Evolutionary conservation across 2,113 vertebrate species (phyloP), one percentile per base, ranked within the genome.

Genomic region (Mustelus asterias): DNA sequence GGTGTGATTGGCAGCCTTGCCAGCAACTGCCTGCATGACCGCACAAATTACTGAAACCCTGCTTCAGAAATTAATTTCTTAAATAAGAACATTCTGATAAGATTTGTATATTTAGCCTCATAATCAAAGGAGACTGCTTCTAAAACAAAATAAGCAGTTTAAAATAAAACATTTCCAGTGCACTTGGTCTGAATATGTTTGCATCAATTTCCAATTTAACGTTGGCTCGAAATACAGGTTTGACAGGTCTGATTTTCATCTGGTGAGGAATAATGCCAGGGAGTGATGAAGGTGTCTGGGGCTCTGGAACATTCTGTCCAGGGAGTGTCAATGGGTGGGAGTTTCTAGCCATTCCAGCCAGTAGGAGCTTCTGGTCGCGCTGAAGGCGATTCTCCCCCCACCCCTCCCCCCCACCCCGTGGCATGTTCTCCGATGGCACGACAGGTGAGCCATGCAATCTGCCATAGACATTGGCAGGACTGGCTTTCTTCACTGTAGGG

Each of bases 31-130:
- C 98, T 98, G 98, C 98, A 98, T 98, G 98, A 98, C 97, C 98
- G 98, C 98, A 98, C 98, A 98, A 98, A 98, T 99, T 98, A 98
- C 98, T 96, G 97, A 98, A 97, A 97, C 97, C 97, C 98, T 98
- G 98, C 98, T 98, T 98, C 98, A 98, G 98, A 98, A 99, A 99
- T 99, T 99, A 99, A 99, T 99, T 99, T 98, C 98, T 98, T 98
- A 98, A 98, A 98, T 98, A 98, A 98, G 98, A 98, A 97, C 98
- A 96, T 98, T 99, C 98, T 98, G 97, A 98, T 98, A 98, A 98
- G 98, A 98, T 98, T 99, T 98, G 99, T 98, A 98, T 99, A 99
- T 99, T 98, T 98, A 98, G 98, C 98, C 98, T 98, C 98, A 98
- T 98, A 98, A 99, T 98, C 98, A 98, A 98, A 98, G 98, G 97